Evolutionary conservation across 2,888 invertebrate genomes (phyloP), one percentile per base, ranked within the genome.

Genomic region (Nineta flava): DNA sequence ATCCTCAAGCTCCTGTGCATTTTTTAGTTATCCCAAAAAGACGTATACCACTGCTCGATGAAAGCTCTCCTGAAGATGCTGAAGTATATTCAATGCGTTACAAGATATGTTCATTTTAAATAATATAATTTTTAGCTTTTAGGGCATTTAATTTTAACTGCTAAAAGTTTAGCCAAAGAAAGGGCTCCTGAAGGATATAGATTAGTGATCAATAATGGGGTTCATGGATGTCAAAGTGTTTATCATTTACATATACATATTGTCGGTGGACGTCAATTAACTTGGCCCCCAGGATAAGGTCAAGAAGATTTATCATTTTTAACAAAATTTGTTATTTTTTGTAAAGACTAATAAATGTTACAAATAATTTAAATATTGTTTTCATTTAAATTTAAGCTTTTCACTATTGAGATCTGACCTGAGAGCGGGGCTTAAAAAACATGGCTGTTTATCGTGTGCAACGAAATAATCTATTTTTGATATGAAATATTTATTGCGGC

Each of bases 181-280:
- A 70, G 74, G 6, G 69, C 79, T 1, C 77, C 77, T 0, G 73
- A 77, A 7, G 87, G 87, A 26, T 87, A 81, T 69, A 68, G 87
- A 7, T 61, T 87, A 9, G 80, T 87, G 3, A 76, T 90, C 46
- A 90, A 90, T 69, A 83, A 87, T 63, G 88, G 90, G 0, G 64
- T 70, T 1, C 74, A 87, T 55, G 90, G 87, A 0, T 80, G 81
- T n/a, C 90, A 91, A 63, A 81, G 81, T 6, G 87, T 90, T 2
- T 85, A 80, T 66, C 88, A 91, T 61, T 67, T 91, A 3, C 91
- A 91, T 60, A 60, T 90, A 26, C 90, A 91, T 63, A 79, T 91
- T 40, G 61, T 90, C 38, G 90, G 88, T 0, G 87, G 87, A 0
- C 63, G 87, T 45, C 87, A 88, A 67, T 71, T 88, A 55, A 55